Base-by-base conservation (phyloP, 2,888 invertebrate species). In the Ypsolopha scabrella region DNA sequence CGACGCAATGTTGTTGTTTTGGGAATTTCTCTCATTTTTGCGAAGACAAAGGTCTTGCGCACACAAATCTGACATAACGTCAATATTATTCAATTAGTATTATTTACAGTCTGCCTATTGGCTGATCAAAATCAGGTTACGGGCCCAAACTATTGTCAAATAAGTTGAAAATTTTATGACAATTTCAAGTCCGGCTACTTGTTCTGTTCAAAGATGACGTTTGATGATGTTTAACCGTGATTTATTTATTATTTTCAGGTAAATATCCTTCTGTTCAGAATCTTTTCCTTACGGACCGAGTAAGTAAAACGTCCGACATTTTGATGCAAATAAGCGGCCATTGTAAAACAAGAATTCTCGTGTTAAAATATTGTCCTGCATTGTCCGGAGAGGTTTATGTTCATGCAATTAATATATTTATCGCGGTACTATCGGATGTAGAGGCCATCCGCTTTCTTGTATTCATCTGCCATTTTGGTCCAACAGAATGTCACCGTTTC, bases 351-450 rank as follows among this genome's bases (percentile, higher is more conserved):
- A 44, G 34, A n/a, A 51, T 45, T 7, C 7, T 9, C 11, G 36
- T 50, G 50, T 50, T 43, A 50, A 50, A 36, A 35, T 41, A 50
- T 50, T n/a, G 36, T 14, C 41, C 10, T 10, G 37, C 51, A 51
- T 51, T 51, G 51, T 51, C 51, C 36, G 14, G 41, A n/a, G 46
- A 46, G 11, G 33, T 51, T 51, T 54, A 58, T 56, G 53, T 53
- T 51, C 53, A 58, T 60, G 61, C 68, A 70, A 72, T 72, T 70
- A 70, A 71, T 72, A 70, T 70, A 67, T 69, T 72, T 75, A 72
- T 73, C 65, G 59, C 52, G 48, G 57, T 51, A 47, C 56, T 64
- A 68, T 68, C 67, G 56, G 58, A 48, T 7, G 44, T 55, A 55
- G 65, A 72, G 72, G 73, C 58, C 72, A 64, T 47, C 73, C 59